Conservation (phyloP, 2,888 invertebrate genomes). For the Proisotoma minuta region DNA sequence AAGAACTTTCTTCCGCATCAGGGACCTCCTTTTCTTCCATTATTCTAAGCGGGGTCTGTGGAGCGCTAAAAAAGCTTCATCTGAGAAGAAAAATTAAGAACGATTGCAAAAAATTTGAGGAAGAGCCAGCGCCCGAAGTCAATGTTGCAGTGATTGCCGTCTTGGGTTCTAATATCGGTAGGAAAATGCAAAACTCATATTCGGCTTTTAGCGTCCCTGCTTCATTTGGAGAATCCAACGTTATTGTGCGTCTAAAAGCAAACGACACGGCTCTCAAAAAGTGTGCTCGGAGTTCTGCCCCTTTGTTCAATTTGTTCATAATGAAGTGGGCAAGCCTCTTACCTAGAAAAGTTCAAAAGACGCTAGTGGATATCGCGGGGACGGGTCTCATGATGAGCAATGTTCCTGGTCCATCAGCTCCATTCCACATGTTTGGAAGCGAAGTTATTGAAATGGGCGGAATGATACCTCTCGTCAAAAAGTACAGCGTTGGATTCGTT, state of each 20-base stretch:
- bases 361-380: constrained; percentile 32
- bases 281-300: constrained; percentile 33
- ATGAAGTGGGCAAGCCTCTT: constrained; percentile 38
- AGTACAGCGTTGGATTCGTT: constrained; percentile 23
- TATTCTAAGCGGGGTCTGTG: constrained; percentile 2
- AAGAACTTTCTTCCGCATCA: constrained; percentile 33
- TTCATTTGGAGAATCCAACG: neutral
- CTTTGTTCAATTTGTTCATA: constrained; percentile 39
- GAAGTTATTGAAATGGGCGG: constrained; percentile 34
- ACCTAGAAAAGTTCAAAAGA: constrained; percentile 30
- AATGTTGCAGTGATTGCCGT: constrained; percentile 37
- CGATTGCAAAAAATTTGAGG: too few relatives aligned
- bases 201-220: constrained; percentile 36
- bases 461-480: constrained; percentile 41
- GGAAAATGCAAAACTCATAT: constrained; percentile 39
- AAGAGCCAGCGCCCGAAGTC: too few relatives aligned
- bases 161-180: constrained; percentile 37
- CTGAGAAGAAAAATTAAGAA: too few relatives aligned
- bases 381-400: constrained; percentile 42
- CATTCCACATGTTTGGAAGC: constrained; percentile 32
- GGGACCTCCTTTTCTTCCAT: constrained; percentile 32
- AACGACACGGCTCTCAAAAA: constrained; percentile 22
- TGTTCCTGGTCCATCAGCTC: constrained; percentile 37
- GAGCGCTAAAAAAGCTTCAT: constrained; percentile 8
- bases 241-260: constrained; percentile 18